These are phyloP conservation scores for Philereme transversata DNA, from an alignment of 2,888 invertebrate species.

Conservation along the genomic window DNA sequence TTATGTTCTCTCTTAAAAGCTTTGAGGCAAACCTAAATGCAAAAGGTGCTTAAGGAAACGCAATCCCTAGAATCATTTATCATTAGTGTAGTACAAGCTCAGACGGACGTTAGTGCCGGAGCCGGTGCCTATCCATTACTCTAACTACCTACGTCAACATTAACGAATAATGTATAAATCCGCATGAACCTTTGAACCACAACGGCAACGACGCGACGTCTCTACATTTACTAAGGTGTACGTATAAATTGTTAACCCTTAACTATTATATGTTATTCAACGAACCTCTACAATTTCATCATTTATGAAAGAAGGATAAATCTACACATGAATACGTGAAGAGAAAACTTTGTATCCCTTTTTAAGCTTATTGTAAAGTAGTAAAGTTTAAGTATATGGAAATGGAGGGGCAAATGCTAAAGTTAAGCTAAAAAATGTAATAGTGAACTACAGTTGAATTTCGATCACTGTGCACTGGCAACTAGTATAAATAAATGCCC, in stretches of 20 bases:
- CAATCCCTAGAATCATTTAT: constrained; percentile 56
- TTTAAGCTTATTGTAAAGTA: too few relatives aligned
- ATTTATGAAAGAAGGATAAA: too few relatives aligned
- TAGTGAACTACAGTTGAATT: too few relatives aligned
- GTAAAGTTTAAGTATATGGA: too few relatives aligned
- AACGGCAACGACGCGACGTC: constrained; percentile 6
- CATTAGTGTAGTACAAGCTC: constrained; percentile 51
- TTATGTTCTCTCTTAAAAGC: constrained; percentile 47
- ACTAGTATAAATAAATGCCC: too few relatives aligned
- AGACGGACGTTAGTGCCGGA: constrained; percentile 39
- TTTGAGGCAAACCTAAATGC: constrained; percentile 49
- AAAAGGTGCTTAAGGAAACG: constrained; percentile 56
- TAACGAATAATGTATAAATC: constrained; percentile 33
- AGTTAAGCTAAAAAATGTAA: too few relatives aligned
- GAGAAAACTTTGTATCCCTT: too few relatives aligned
- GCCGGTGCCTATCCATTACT: constrained; percentile 44
- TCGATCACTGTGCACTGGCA: too few relatives aligned
- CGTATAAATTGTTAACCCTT: not conserved
- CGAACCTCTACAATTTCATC: too few relatives aligned
- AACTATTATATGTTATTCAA: too few relatives aligned
- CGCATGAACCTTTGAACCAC: constrained; percentile 25
- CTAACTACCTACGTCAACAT: constrained; percentile 31
- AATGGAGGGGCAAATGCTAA: too few relatives aligned
- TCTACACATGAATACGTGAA: too few relatives aligned
- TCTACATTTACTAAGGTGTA: constrained; percentile 13